A percentile compares a stretch with the other conserved stretches of the same genome.
Conservation (phyloP, 30 jellyfish, hydroid and myxozoan species). For the Cassiopea andromeda region DNA sequence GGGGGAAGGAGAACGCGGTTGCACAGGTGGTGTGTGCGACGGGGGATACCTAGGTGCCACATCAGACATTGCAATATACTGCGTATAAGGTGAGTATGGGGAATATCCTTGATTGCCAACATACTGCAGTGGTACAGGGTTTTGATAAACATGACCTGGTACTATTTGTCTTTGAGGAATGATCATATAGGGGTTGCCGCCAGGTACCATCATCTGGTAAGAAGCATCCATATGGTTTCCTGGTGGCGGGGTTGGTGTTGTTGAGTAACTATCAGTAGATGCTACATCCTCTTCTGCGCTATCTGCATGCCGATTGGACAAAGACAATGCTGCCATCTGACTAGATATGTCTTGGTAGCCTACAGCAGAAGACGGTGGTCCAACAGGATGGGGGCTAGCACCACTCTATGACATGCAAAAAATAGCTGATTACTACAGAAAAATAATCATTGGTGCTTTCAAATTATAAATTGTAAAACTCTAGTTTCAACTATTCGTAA, state of each 20-base stretch:
- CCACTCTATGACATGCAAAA: background rate
- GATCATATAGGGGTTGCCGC: slow-evolving; percentile 60
- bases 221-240: slow-evolving; percentile 41
- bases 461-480: too few species aligned
- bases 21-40: slow-evolving; percentile 79
- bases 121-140: slow-evolving; percentile 75
- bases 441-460: too few species aligned
- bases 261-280: slow-evolving; percentile 55
- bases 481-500: too few species aligned
- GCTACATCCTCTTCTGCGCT: slow-evolving; percentile 58
- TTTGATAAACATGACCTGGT: slow-evolving; percentile 72
- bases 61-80: slow-evolving; percentile 59
- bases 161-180: slow-evolving; percentile 62
- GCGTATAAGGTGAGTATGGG: slow-evolving; percentile 63
- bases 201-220: slow-evolving; percentile 59
- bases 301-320: slow-evolving; percentile 55
- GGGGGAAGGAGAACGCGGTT: slow-evolving; percentile 75
- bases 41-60: slow-evolving; percentile 63
- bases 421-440: too few species aligned
- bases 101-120: slow-evolving; percentile 65
- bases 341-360: slow-evolving; percentile 53
- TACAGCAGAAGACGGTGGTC: slow-evolving; percentile 18
- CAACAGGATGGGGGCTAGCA: slow-evolving; percentile 30
- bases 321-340: slow-evolving; percentile 55
- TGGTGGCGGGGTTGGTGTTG: slow-evolving; percentile 75